These are phyloP conservation scores for Ibidorhyncha struthersii DNA, from an alignment of 2,113 vertebrate genomes.

Conservation along the genomic window DNA sequence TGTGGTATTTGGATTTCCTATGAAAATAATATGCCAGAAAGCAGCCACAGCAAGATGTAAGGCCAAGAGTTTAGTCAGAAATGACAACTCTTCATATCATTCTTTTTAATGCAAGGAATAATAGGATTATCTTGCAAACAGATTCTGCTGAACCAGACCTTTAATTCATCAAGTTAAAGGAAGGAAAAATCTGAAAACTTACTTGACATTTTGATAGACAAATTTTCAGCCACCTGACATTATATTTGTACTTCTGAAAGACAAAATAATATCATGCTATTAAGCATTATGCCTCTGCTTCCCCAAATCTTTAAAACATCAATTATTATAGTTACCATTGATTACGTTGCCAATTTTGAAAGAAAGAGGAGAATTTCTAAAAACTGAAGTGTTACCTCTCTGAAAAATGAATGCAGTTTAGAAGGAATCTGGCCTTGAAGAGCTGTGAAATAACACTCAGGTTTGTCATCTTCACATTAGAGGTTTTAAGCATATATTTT, in stretches of 20 bases:
- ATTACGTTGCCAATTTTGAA: background rate
- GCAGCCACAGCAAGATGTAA: background rate
- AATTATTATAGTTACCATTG: background rate
- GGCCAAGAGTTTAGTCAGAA: background rate
- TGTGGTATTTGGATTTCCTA: background rate
- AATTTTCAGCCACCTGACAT: slow-evolving; percentile 80
- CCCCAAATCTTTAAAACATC: background rate
- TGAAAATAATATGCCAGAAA: background rate
- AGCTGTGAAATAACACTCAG: background rate
- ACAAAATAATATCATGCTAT: slow-evolving; percentile 71
- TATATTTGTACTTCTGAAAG: slow-evolving; percentile 80
- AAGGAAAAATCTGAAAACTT: slow-evolving; percentile 67
- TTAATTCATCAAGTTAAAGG: background rate
- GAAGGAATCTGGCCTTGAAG: background rate
- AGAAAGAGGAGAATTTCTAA: background rate
- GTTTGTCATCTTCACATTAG: background rate
- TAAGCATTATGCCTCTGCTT: slow-evolving; percentile 37
- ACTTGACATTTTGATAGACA: slow-evolving; percentile 88
- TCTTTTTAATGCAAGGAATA: background rate
- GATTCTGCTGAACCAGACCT: background rate
- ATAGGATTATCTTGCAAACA: background rate
- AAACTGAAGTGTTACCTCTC: background rate
- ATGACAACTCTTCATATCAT: background rate
- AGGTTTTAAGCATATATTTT: accelerated
- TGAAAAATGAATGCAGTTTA: background rate